phyloP scores from a whole-genome alignment of 2,113 vertebrate species.

The Nestor notabilis region DNA sequence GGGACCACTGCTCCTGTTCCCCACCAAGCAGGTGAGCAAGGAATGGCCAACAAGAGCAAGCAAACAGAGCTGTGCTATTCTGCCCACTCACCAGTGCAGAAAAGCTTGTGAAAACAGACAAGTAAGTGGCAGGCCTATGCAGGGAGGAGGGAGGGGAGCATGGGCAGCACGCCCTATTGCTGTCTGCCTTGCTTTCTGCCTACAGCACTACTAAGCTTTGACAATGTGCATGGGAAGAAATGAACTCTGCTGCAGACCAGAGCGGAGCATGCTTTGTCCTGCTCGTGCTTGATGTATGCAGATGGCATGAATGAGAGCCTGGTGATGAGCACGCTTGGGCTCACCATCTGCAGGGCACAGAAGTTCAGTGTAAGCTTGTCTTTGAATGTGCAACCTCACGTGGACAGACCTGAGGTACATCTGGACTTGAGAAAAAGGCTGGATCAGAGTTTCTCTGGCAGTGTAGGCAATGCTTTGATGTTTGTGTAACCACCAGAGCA shows the following conservation, averaged over 20 bases:
- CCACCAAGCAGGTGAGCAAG: neutral
- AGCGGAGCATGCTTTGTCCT: fast-evolving
- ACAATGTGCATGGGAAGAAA: neutral
- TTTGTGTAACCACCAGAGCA: neutral
- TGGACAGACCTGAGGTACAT: neutral
- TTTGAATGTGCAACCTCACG: neutral
- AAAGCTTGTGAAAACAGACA: neutral
- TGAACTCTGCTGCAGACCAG: neutral
- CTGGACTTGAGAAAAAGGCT: neutral
- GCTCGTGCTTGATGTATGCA: neutral
- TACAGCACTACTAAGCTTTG: neutral
- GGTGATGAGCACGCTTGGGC: neutral
- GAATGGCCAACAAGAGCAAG: fast-evolving
- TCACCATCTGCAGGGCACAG: neutral
- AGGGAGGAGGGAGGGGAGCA: neutral
- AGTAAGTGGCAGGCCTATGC: neutral
- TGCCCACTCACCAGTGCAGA: neutral
- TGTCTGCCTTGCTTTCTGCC: neutral
- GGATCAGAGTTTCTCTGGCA: neutral
- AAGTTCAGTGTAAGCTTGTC: neutral
- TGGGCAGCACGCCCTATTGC: neutral
- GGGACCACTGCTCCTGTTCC: neutral
- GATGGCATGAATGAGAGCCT: neutral
- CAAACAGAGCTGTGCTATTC: neutral
- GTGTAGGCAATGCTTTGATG: neutral